These are phyloP conservation scores for Lepisosteus oculatus DNA, from an alignment of 2,113 vertebrate species.

Conservation along the genomic window DNA sequence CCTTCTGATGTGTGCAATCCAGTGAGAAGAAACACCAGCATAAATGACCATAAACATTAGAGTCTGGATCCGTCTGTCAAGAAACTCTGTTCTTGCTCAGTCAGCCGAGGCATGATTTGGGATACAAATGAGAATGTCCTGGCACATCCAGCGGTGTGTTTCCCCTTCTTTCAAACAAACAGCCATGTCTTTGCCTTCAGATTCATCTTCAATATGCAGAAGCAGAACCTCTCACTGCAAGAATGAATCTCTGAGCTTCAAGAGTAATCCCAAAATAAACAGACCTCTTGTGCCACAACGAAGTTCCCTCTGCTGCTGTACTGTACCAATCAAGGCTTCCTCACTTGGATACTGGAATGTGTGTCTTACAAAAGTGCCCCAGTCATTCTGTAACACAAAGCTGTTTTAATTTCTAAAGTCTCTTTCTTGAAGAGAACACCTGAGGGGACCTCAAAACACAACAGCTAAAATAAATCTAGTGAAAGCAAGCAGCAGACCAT, in stretches of 20 bases:
- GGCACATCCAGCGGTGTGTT: background rate
- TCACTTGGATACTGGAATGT: no score
- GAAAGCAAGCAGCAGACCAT: background rate
- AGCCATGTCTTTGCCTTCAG: background rate
- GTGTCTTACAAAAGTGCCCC: background rate
- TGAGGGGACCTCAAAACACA: background rate
- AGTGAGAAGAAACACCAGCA: background rate
- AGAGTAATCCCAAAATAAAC: no score
- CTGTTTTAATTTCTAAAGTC: background rate
- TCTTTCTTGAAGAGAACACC: background rate
- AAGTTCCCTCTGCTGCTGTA: background rate
- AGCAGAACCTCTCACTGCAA: background rate
- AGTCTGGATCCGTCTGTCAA: background rate
- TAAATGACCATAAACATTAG: background rate
- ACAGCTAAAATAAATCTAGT: background rate
- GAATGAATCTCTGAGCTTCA: no score
- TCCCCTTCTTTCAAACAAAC: background rate
- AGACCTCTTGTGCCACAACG: no score
- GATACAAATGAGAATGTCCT: background rate
- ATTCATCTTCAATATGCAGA: background rate
- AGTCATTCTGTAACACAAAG: background rate
- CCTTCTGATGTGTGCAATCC: background rate
- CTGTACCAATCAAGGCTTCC: background rate
- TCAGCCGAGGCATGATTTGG: constrained; percentile 7
- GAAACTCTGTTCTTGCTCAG: background rate